These are phyloP conservation scores for Yponomeuta cagnagella DNA, from an alignment of 2,888 invertebrate genomes.

Conservation along the genomic window DNA sequence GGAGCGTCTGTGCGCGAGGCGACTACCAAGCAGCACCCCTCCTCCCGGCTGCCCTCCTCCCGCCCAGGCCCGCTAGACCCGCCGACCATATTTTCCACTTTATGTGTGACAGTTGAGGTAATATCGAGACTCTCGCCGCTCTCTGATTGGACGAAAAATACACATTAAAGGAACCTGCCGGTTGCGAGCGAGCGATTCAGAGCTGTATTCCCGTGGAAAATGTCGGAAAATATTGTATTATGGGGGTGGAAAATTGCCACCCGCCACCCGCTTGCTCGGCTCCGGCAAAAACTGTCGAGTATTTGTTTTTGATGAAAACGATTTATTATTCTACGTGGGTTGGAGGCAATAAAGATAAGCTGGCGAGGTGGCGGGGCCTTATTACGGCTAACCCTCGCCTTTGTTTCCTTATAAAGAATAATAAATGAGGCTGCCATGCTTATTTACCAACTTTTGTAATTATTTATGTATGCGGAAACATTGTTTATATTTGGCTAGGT, in stretches of 20 bases:
- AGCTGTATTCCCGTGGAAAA: conserved; percentile 77
- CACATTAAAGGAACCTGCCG: conserved; percentile 76
- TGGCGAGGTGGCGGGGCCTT: conserved; percentile 76
- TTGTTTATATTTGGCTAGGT: conserved; percentile 60
- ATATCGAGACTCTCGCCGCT: conserved; percentile 76
- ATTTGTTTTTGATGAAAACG: conserved; percentile 77
- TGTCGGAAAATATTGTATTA: conserved; percentile 77
- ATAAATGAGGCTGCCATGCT: conserved; percentile 74
- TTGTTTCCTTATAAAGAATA: conserved; percentile 77
- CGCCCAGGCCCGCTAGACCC: conserved; percentile 36
- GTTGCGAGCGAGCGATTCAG: conserved; percentile 73
- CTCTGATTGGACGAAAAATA: conserved; percentile 78
- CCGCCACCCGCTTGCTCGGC: conserved; percentile 72
- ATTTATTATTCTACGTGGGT: conserved; percentile 77
- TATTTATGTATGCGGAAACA: conserved; percentile 72
- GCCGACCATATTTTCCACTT: conserved; percentile 78
- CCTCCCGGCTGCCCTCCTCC: conserved; percentile 37
- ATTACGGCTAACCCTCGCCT: conserved; percentile 77
- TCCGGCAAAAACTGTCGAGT: conserved; percentile 76
- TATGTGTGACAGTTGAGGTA: conserved; percentile 78
- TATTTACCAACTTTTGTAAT: conserved; percentile 74
- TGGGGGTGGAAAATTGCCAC: conserved; percentile 76
- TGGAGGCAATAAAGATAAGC: conserved; percentile 77
- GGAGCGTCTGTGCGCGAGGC: conserved; percentile 54
- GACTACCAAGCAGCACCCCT: conserved; percentile 28